Evolutionary conservation across 2,113 vertebrate genomes (phyloP), one percentile per base, ranked within the genome.

Genomic region (Takifugu flavidus): DNA sequence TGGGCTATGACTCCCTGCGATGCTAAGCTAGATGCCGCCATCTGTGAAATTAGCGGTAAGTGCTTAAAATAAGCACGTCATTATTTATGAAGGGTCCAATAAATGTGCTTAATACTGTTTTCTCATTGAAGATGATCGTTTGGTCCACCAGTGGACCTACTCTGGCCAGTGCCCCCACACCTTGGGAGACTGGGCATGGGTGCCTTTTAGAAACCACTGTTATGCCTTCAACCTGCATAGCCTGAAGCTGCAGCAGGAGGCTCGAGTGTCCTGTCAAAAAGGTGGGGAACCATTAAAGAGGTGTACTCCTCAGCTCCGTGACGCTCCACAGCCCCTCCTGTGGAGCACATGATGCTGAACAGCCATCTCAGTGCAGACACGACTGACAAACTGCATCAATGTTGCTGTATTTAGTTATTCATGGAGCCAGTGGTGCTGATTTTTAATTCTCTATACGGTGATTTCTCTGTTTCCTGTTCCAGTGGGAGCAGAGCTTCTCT

Each of bases 191-290:
- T 97, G 95, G 0, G 85, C 93, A 0, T 99, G 97, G 97, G 90
- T 99, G 61, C 89, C 96, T 13, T 98, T 98, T 85, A 91, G 95
- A 70, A 92, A 98, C 74, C 82, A 95, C 73, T 99, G 97, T 65
- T 99, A 99, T 64, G 91, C 95, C 25, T 99, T 98, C 85, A 94
- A 98, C 87, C 91, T 95, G 90, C 93, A 98, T 74, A 88, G 87
- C 59, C 86, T 91, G 2, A 77, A 90, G 59, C 89, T 92, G 28
- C 94, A 94, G 80, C 94, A 96, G 27, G 95, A 97, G 0, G 96
- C 97, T 1, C 83, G 86, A 46, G 79, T 84, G 66, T 92, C 83
- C 72, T 98, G 97, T 82, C 90, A 90, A 78, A 93, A 90, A 92
- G 93, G 97, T 99, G 83, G n/a, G 68, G 0, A 52, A 25, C 14